These are phyloP conservation scores for Fratercula arctica DNA, from an alignment of 2,797 vertebrate species.

Conservation along the genomic window DNA sequence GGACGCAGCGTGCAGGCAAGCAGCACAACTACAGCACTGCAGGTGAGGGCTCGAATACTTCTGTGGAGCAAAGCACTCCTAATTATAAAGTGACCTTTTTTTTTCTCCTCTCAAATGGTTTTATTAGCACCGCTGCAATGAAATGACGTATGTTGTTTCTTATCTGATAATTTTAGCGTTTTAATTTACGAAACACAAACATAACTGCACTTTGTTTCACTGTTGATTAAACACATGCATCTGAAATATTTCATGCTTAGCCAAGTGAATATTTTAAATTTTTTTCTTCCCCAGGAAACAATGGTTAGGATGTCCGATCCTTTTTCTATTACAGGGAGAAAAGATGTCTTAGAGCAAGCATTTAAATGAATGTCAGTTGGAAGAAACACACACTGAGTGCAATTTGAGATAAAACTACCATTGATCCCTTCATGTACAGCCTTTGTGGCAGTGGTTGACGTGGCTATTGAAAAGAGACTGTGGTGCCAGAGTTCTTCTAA, in stretches of 20 bases:
- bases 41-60: accelerated
- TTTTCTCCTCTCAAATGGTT: not conserved
- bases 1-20: not conserved
- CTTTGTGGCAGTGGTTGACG: constrained; percentile 66
- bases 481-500: constrained; percentile 61
- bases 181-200: constrained; percentile 32
- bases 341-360: constrained; percentile 74
- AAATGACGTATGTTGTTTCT: constrained; percentile 4
- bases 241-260: constrained; percentile 31
- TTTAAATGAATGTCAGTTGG: constrained; percentile 80
- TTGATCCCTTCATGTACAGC: constrained; percentile 73
- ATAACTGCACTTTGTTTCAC: constrained; percentile 25
- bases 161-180: constrained; percentile 26
- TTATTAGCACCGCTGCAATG: not conserved
- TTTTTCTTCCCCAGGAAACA: constrained; percentile 5
- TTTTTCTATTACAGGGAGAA: constrained; percentile 43
- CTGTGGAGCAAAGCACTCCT: not conserved
- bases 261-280: constrained; percentile 14
- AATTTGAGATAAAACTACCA: constrained; percentile 83
- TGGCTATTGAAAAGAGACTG: constrained; percentile 54
- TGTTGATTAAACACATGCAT: constrained; percentile 45
- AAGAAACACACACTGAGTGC: constrained; percentile 77
- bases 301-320: constrained; percentile 17
- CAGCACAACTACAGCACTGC: not conserved
- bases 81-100: not conserved